Conservation (phyloP, 2,797 vertebrate species). For the Jordanella pulchra region DNA sequence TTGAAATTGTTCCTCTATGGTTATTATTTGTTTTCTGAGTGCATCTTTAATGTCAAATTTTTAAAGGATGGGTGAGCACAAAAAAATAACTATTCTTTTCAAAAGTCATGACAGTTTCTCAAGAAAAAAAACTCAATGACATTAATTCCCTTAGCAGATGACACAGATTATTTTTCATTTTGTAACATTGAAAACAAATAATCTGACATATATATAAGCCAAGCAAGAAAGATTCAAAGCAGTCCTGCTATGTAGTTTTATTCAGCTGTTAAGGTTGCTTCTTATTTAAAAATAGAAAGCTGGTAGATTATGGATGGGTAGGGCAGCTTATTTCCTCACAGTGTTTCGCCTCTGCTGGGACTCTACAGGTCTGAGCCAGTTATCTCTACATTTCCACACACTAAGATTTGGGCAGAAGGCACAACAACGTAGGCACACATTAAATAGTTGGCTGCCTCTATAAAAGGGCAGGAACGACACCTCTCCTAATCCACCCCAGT, state of each 20-base stretch:
- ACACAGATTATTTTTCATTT: not conserved
- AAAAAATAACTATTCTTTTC: not conserved
- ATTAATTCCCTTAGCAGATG: not conserved
- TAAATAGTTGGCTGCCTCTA: conserved; percentile 35
- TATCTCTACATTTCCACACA: conserved; percentile 60
- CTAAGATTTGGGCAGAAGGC: conserved; percentile 51
- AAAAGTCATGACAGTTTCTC: too few species aligned
- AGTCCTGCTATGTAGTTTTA: not conserved
- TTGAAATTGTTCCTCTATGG: not conserved
- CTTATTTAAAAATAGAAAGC: conserved; percentile 51
- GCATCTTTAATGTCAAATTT: not conserved
- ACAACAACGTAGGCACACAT: conserved; percentile 45
- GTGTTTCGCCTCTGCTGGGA: conserved; percentile 30
- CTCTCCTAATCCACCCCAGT: conserved; percentile 40
- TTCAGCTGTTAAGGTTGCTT: conserved; percentile 17
- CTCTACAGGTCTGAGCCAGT: conserved; percentile 41
- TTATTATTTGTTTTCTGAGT: not conserved
- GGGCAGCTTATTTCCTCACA: conserved; percentile 46
- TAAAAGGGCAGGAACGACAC: conserved; percentile 43
- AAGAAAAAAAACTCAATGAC: not conserved
- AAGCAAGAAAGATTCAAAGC: not conserved
- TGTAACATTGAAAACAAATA: not conserved
- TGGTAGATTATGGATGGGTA: conserved; percentile 39
- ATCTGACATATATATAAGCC: not conserved
- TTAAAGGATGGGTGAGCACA: not conserved